phyloP scores from a whole-genome alignment of 2,113 vertebrate species.

The Ceratotherium simum region DNA sequence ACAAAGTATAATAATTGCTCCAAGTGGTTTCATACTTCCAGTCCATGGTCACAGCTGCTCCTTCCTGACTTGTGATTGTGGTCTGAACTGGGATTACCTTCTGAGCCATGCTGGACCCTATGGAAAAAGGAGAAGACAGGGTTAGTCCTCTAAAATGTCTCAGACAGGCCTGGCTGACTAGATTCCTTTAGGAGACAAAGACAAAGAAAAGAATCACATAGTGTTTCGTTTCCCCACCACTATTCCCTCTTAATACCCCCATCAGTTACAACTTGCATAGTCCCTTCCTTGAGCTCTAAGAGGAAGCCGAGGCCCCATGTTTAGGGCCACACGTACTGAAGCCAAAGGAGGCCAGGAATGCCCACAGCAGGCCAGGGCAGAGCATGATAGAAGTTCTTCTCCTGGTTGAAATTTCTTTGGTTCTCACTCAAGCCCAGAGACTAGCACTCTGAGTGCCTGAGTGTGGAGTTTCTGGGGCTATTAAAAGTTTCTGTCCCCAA shows the following conservation, averaged over 20 bases:
- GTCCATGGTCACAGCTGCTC: background rate
- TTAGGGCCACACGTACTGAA: background rate
- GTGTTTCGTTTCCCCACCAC: background rate
- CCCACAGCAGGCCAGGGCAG: background rate
- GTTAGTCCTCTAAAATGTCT: background rate
- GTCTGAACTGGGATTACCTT: background rate
- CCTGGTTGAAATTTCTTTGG: background rate
- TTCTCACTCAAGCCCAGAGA: background rate
- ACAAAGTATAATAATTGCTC: rapidly evolving
- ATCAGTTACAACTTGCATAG: background rate
- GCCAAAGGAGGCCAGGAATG: background rate
- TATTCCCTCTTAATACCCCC: background rate
- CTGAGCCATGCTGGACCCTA: background rate
- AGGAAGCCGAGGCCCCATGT: background rate
- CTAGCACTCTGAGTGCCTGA: background rate
- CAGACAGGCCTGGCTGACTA: background rate
- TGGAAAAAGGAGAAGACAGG: background rate
- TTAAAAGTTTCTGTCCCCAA: background rate
- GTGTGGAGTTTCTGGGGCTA: background rate
- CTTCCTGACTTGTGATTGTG: background rate
- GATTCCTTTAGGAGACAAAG: background rate
- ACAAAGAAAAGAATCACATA: background rate
- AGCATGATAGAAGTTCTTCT: background rate
- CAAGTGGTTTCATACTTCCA: background rate
- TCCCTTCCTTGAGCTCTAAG: background rate